Base-by-base conservation (phyloP, 2,113 vertebrate species). In the Callaeas wilsoni region DNA sequence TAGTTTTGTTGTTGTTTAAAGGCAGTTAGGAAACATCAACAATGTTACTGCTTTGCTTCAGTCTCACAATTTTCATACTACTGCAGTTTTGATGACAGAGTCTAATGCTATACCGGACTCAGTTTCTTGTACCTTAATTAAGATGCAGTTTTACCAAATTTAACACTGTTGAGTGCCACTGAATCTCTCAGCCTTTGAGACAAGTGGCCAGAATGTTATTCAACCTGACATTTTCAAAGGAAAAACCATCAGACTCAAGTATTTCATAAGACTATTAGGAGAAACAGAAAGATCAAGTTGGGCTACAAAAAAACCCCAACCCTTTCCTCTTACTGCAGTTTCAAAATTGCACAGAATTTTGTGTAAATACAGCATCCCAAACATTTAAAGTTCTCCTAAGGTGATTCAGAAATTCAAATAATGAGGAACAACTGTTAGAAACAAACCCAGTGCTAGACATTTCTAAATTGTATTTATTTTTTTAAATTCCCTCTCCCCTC, bases 1-100 rank as follows among this genome's bases (percentile, higher is more conserved):
- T 35, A 65, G 23, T 69, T 92, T 73, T 93, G 75, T 32, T 94
- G 62, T 42, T 71, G 46, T 85, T 85, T 88, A 86, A 94, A 95
- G 42, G 55, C 80, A 92, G 79, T 63, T 74, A 75, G 64, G 60
- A 96, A 86, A 70, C 64, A 63, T 57, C 41, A 85, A 77, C 84
- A 19, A 22, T 6, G 4, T 47, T 26, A 55, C 25, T 71, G 33
- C 60, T 89, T 64, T 86, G 56, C 79, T 83, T 83, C 8, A 67
- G 68, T 50, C 39, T 77, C 56, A 50, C 23, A 86, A 33, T 50
- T 80, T 83, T 50, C 15, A 16, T 59, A 76, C 57, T 2, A 4
- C 5, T 83, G 63, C 35, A 25, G 27, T 57, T 77, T 44, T 77
- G 53, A 62, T 42, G 63, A 87, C 59, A 96, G 71, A 65, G 62